phyloP scores from a whole-genome alignment of 2,797 vertebrate genomes.

The Eremophila alpestris region DNA sequence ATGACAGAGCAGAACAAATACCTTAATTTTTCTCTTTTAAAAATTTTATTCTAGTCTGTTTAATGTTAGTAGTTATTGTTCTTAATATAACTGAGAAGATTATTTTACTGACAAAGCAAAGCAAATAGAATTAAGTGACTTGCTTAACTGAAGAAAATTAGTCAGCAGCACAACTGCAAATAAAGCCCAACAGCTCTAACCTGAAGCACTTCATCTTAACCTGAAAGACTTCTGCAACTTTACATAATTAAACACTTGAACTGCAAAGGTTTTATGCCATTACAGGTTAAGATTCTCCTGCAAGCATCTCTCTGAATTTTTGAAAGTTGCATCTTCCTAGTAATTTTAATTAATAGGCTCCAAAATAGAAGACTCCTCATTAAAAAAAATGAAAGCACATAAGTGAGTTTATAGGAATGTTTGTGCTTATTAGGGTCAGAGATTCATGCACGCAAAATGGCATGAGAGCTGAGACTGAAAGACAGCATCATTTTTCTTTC shows the following conservation, averaged over 20 bases:
- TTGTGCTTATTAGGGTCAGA: not conserved
- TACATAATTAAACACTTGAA: constrained; percentile 7
- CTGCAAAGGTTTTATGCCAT: not conserved
- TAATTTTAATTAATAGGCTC: not conserved
- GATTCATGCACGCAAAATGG: not conserved
- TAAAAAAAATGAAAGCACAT: not conserved
- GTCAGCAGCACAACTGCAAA: not conserved
- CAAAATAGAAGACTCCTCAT: not conserved
- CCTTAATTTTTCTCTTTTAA: not conserved
- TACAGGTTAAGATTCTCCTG: not conserved
- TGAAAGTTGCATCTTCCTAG: not conserved
- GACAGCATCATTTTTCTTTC: not conserved
- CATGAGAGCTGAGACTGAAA: not conserved
- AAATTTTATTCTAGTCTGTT: not conserved
- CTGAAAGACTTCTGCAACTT: not conserved
- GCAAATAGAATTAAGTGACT: not conserved
- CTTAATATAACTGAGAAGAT: not conserved
- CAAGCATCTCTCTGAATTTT: not conserved
- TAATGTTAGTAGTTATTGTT: not conserved
- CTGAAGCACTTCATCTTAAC: not conserved
- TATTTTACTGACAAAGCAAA: not conserved
- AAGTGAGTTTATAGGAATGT: not conserved
- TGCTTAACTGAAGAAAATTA: not conserved
- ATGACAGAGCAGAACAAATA: not conserved
- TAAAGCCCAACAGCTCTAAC: not conserved